phyloP scores from a whole-genome alignment of 2,797 vertebrate genomes.

The Phrynocephalus forsythii region DNA sequence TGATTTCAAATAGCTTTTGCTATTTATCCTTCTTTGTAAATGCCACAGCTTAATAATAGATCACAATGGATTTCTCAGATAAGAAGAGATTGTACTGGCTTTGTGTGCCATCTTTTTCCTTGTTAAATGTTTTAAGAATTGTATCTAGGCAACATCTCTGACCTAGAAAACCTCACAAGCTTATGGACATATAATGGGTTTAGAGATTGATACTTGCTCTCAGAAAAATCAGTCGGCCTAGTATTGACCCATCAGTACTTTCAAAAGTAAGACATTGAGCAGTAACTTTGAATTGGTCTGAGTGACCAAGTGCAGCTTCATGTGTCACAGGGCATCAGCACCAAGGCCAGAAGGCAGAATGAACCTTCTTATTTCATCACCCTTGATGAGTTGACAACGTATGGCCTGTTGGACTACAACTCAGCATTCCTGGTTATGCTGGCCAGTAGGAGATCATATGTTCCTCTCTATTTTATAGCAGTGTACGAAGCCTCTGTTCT shows the following conservation, averaged over 20 bases:
- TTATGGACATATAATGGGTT: conserved; percentile 9
- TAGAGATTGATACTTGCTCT: conserved; percentile 8
- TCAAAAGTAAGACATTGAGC: background rate
- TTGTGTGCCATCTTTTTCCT: conserved; percentile 28
- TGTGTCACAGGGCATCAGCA: background rate
- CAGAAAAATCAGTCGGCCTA: conserved; percentile 9
- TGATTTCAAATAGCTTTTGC: background rate
- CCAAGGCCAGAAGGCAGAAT: background rate
- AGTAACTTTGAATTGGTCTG: background rate
- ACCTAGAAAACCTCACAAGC: conserved; percentile 21
- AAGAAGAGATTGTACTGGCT: conserved; percentile 2
- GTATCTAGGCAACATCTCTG: conserved; percentile 28
- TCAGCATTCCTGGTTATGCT: background rate
- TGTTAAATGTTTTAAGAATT: conserved; percentile 43
- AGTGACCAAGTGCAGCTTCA: background rate
- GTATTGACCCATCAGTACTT: background rate
- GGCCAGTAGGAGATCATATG: background rate
- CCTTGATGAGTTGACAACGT: background rate
- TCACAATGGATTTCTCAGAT: conserved; percentile 30
- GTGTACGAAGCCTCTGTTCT: background rate
- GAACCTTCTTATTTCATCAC: background rate
- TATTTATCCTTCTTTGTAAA: conserved; percentile 21
- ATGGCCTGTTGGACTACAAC: background rate
- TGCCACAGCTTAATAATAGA: conserved; percentile 29
- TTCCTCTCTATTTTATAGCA: background rate